phyloP scores from a whole-genome alignment of 1,140 invertebrate species.

The Camponotus floridanus region DNA sequence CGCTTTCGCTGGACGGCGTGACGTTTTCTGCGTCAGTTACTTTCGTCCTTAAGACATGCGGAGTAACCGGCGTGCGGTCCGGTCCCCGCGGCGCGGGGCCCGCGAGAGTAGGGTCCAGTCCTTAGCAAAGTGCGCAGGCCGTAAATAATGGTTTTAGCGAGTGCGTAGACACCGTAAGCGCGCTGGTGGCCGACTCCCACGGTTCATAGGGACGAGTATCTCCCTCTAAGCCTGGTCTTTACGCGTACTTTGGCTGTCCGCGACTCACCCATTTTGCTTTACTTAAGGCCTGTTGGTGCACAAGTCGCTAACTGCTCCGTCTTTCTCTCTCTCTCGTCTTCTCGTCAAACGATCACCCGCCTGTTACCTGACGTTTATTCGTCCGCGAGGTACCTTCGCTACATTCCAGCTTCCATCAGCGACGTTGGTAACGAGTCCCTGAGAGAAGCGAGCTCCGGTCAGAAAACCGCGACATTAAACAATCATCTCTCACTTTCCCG shows the following conservation, averaged over 20 bases:
- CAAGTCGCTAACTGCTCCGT: slow-evolving; percentile 34
- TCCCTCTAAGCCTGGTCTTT: slow-evolving; percentile 66
- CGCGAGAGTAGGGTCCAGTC: slow-evolving; percentile 78
- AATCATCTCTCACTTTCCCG: slow-evolving; percentile 65
- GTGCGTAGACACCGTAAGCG: slow-evolving; percentile 74
- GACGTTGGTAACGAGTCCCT: slow-evolving; percentile 56
- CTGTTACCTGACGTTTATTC: slow-evolving; percentile 79
- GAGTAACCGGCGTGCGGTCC: slow-evolving; percentile 37
- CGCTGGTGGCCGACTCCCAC: slow-evolving; percentile 79
- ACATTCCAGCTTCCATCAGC: slow-evolving; percentile 79
- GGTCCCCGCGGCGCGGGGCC: slow-evolving; percentile 21
- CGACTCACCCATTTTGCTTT: slow-evolving; percentile 78
- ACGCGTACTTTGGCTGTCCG: slow-evolving; percentile 77
- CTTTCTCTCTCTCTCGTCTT: background rate
- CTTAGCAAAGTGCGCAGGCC: slow-evolving; percentile 80
- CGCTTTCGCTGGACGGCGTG: background rate
- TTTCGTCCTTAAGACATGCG: slow-evolving; percentile 44
- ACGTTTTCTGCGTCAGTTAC: slow-evolving; percentile 59
- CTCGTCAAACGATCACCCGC: slow-evolving; percentile 61
- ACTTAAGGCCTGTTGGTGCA: slow-evolving; percentile 71
- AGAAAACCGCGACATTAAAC: slow-evolving; percentile 60
- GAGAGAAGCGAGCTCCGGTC: background rate
- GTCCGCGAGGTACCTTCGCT: slow-evolving; percentile 67
- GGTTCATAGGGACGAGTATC: slow-evolving; percentile 69
- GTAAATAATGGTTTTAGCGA: slow-evolving; percentile 84